phyloP scores from a whole-genome alignment of 1,140 invertebrate species.

The Drepana arcuata region DNA sequence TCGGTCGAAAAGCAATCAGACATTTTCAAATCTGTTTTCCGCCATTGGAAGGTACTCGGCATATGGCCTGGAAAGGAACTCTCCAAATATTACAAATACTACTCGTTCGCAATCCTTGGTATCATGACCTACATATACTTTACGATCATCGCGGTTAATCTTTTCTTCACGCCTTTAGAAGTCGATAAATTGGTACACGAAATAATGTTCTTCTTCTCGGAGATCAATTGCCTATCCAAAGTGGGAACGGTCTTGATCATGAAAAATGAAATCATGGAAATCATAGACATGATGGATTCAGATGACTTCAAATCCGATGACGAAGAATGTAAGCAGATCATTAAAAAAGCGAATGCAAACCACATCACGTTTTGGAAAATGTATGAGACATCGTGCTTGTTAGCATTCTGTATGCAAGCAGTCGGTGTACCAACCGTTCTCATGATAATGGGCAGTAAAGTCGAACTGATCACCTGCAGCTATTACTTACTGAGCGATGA shows the following conservation, averaged over 20 bases:
- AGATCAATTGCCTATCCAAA: constrained; percentile 10
- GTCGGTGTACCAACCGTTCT: constrained; percentile 8
- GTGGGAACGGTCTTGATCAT: constrained; percentile 14
- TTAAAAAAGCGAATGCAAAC: constrained; percentile 6
- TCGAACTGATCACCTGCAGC: constrained; percentile 11
- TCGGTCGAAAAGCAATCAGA: no score
- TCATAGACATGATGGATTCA: constrained; percentile 15
- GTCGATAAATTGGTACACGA: constrained; percentile 18
- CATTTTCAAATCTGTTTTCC: constrained; percentile 15
- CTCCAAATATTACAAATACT: constrained; percentile 13
- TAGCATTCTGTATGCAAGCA: constrained; percentile 3
- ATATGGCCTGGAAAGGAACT: constrained; percentile 14
- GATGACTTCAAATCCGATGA: constrained; percentile 14
- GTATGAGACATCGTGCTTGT: constrained; percentile 8
- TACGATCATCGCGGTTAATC: constrained; percentile 13
- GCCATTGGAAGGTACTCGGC: constrained; percentile 21
- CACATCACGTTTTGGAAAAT: constrained; percentile 13
- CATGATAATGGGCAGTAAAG: neutral
- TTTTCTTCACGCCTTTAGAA: constrained; percentile 14
- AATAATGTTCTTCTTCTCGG: constrained; percentile 14
- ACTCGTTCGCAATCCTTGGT: constrained; percentile 6
- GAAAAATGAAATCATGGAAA: constrained; percentile 7
- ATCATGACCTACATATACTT: constrained; percentile 13
- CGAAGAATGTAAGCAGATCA: constrained; percentile 5
- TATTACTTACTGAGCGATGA: constrained; percentile 19